phyloP scores from a whole-genome alignment of 2,797 vertebrate genomes.

The Falco concolor region DNA sequence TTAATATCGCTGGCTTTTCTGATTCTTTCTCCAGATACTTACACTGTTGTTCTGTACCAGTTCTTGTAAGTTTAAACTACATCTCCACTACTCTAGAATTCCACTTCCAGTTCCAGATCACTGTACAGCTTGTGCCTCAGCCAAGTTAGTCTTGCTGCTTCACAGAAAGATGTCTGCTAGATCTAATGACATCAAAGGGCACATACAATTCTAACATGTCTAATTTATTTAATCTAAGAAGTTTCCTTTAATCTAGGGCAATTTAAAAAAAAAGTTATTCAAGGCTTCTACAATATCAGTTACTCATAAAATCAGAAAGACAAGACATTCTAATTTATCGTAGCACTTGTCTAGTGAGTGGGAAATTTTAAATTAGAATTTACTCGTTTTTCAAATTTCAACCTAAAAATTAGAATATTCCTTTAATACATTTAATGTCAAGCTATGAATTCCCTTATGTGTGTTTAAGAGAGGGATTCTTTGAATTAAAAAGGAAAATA shows the following conservation, averaged over 20 bases:
- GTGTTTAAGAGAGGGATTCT: not conserved
- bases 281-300: not conserved
- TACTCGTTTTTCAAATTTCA: not conserved
- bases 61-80: not conserved
- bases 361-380: not conserved
- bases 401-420: not conserved
- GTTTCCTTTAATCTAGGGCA: not conserved
- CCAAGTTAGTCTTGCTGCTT: not conserved
- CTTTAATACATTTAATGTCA: not conserved
- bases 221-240: not conserved
- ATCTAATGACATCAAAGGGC: not conserved
- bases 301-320: not conserved
- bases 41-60: not conserved
- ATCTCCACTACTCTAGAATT: not conserved
- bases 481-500: not conserved
- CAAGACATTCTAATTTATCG: not conserved
- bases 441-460: not conserved
- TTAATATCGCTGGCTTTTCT: not conserved
- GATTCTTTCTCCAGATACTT: not conserved
- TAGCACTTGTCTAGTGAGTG: not conserved
- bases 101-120: not conserved
- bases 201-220: not conserved
- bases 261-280: not conserved
- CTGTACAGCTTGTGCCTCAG: not conserved
- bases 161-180: not conserved